Base-by-base conservation (phyloP, 2,888 invertebrate species). In the Mechanitis mazaeus region DNA sequence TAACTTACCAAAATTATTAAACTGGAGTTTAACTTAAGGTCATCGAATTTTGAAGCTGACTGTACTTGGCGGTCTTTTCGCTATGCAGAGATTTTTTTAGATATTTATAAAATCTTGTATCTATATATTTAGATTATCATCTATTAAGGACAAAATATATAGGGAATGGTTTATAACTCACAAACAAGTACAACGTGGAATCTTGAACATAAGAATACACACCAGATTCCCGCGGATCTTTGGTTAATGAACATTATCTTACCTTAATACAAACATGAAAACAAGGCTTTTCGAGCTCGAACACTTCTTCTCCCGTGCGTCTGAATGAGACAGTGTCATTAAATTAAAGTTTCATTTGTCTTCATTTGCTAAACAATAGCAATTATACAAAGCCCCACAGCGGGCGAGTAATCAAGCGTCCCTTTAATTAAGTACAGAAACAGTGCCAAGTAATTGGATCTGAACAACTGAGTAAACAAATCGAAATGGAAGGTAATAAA, bases 301-400 rank as follows among this genome's bases (percentile, higher is more conserved):
- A 78, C 70, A 74, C 80, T 75, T 75, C 74, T 84, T 83, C 84
- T 84, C 84, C 83, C 74, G 79, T 79, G 78, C 77, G 78, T 79
- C 83, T 87, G 85, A 86, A 84, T 79, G 84, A 87, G 88, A 87
- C 87, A 87, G 80, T 87, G 87, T 85, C 89, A 87, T 88, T 89
- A 89, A 89, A 90, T 89, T 89, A 89, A 89, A 90, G 86, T 90
- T 90, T 90, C 87, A 90, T 90, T 90, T 89, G 89, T 90, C 89
- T 90, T 88, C 88, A 90, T 90, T 90, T 89, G 87, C 89, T 89
- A 89, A 89, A 90, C 89, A 90, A 90, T 88, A 89, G 89, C 89
- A 89, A 90, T 90, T 90, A 89, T 88, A 89, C 87, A 88, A 86
- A 87, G 87, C 87, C 86, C 87, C 88, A 81, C 85, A 85, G 89